Base-by-base conservation (phyloP, 2,113 vertebrate species). In the Microcebus murinus region DNA sequence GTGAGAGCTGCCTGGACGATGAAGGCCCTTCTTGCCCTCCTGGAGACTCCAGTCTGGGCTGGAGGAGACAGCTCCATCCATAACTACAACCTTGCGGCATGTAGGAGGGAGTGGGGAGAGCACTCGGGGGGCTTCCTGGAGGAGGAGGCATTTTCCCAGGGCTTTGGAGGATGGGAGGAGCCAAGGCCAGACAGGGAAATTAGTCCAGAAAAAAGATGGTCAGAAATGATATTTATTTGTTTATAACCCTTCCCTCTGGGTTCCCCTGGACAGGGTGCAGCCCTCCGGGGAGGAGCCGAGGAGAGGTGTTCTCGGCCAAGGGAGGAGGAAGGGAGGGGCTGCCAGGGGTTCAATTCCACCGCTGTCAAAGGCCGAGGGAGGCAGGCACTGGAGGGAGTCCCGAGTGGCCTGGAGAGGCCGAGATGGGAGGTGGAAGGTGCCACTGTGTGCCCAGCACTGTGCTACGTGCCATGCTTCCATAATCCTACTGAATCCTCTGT, bases 391-490 rank as follows among this genome's bases (percentile, higher is more conserved):
- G 6, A 31, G 42, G 79, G 48, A 50, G 67, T 36, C 39, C 77
- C 3, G 18, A 68, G 77, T 48, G 36, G 25, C 34, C 57, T 11
- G 8, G 17, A 50, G 45, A 39, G 77, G n/a, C 23, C 10, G 1
- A 42, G 77, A 34, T 31, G 55, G 45, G 9, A n/a, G 14, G 4
- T 1, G 0, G 7, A 4, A 34, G 11, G 61, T 2, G 1, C 65
- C 17, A 34, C 25, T 31, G 45, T 34, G 95, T 39, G 34, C 31
- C 68, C 15, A 10, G 18, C 12, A 12, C 77, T 23, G 39, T 8
- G 34, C 45, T 36, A 1, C 2, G 0, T 1, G 3, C 34, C 25
- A 3, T 13, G 50, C 42, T 48, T 18, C 25, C 34, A 0, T 34
- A 8, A 4, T 3, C 80, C 61, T 42, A 27, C 0, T 4, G 55